These are phyloP conservation scores for Drosophila antonietae DNA, from an alignment of 2,888 invertebrate genomes.

Conservation along the genomic window DNA sequence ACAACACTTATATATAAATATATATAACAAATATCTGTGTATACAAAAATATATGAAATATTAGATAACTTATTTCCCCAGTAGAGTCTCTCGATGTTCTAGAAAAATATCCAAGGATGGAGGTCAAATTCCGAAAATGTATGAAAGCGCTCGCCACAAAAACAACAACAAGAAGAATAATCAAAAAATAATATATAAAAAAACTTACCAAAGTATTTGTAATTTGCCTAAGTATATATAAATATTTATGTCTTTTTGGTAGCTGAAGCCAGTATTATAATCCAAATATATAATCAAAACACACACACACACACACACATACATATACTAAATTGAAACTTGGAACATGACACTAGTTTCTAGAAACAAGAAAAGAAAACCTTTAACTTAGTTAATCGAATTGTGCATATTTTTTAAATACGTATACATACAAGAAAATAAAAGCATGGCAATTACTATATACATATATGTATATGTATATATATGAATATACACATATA, in stretches of 20 bases:
- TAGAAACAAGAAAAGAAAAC: conserved; percentile 34
- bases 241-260: conserved; percentile 19
- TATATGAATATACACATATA: no score
- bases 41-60: conserved; percentile 37
- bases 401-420: conserved; percentile 73
- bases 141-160: conserved; percentile 75
- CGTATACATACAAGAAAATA: conserved; percentile 53
- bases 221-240: conserved; percentile 33
- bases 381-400: conserved; percentile 72
- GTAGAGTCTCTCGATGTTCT: conserved; percentile 39
- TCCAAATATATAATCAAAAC: conserved; percentile 1
- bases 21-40: conserved; percentile 36
- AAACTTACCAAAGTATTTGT: conserved; percentile 13
- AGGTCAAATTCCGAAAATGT: conserved; percentile 76
- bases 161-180: conserved; percentile 14
- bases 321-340: conserved; percentile 1
- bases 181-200: background rate
- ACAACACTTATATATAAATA: conserved; percentile 25
- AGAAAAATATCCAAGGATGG: conserved; percentile 3
- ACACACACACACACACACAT: conserved; percentile 7
- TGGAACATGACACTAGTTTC: conserved; percentile 27
- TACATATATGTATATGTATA: conserved; percentile 18
- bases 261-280: conserved; percentile 50
- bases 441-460: conserved; percentile 60
- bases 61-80: conserved; percentile 33